phyloP scores from a whole-genome alignment of 2,113 vertebrate genomes.

The Dipodomys ordii region DNA sequence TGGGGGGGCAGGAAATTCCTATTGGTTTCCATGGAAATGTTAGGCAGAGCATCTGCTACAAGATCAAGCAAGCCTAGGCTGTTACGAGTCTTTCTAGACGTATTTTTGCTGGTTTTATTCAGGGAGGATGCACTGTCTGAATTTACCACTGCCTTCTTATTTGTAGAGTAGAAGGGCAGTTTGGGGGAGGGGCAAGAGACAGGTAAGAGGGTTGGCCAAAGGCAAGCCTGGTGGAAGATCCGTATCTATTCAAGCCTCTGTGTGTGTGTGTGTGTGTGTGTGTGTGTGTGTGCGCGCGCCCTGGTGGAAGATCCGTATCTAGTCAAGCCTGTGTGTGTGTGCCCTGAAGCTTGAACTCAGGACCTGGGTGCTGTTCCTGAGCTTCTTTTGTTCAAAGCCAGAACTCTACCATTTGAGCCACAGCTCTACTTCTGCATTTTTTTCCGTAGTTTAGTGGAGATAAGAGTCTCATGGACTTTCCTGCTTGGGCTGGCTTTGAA shows the following conservation, averaged over 20 bases:
- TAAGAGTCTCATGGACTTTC: too few species aligned
- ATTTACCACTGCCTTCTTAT: not conserved
- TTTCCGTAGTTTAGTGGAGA: too few species aligned
- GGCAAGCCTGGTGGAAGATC: not conserved
- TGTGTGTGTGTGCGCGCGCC: too few species aligned
- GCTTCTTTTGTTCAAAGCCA: too few species aligned
- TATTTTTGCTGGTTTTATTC: conserved; percentile 21
- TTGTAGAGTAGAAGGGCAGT: not conserved
- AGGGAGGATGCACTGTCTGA: conserved; percentile 32
- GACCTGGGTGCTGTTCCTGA: too few species aligned
- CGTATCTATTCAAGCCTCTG: not conserved
- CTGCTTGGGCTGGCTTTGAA: too few species aligned
- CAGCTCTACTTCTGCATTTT: too few species aligned
- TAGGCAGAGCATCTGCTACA: conserved; percentile 74
- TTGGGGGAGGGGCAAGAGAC: not conserved
- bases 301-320: too few species aligned
- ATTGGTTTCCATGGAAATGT: conserved; percentile 86
- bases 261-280: too few species aligned
- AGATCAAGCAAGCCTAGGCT: conserved; percentile 68
- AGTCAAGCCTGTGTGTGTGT: too few species aligned
- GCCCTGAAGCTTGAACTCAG: too few species aligned
- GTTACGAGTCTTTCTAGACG: conserved; percentile 43
- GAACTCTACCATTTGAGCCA: too few species aligned
- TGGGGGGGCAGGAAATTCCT: not conserved
- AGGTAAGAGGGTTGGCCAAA: not conserved